Evolutionary conservation across 2,797 vertebrate species (phyloP), one percentile per base, ranked within the genome.

Genomic region (Garrulus glandarius): DNA sequence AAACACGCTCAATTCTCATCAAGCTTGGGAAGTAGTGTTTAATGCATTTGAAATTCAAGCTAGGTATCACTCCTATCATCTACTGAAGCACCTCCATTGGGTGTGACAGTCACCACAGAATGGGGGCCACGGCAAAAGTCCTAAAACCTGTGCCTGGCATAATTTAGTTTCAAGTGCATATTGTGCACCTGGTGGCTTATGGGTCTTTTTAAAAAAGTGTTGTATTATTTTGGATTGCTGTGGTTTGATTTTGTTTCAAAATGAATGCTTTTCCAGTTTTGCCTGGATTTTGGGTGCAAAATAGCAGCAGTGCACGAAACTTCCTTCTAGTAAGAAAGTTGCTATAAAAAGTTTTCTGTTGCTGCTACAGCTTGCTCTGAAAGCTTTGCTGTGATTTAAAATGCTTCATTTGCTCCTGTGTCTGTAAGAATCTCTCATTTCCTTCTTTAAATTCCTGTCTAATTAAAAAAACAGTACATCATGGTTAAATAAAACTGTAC

Each of bases 401-500:
- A 96, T 96, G 95, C 88, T 93, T 81, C 36, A 0, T 93, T 97
- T 97, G 81, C 80, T 97, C 80, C 89, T 92, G 63, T 76, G 70
- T 92, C 94, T 97, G 56, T 89, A 97, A 96, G 92, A 96, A 95
- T 96, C 65, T 92, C 89, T 96, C 88, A 79, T 94, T 97, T 93
- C 92, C 91, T 96, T 97, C 96, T 97, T 97, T 98, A 96, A 97
- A 95, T 97, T 97, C 97, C 97, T 89, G 91, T 97, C 97, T 97
- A 98, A 98, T 98, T 98, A 98, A 98, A 98, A 98, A 95, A 97
- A 56, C 97, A 98, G 98, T 97, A 97, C 98, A 98, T 98, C 97
- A 97, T 97, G 97, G 98, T 98, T 98, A 98, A 98, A 98, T 98
- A 98, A 98, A 98, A 98, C 98, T 98, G 98, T 98, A 98, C 98